These are phyloP conservation scores for Aphelinus certus DNA, from an alignment of 1,140 invertebrate genomes.

Conservation along the genomic window DNA sequence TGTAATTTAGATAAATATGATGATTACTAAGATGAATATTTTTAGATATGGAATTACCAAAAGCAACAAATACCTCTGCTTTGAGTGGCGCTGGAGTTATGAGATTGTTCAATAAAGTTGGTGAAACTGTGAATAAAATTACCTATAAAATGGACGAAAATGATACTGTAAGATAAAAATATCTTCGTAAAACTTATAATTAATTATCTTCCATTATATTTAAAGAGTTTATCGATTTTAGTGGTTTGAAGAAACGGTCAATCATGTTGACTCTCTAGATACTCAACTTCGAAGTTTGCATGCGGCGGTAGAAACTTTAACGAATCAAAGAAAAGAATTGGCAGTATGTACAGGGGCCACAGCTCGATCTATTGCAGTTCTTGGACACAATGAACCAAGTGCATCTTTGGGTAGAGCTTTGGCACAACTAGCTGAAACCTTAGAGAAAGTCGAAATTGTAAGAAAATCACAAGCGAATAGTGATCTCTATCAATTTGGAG, in stretches of 20 bases:
- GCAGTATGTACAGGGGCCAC: slow-evolving; percentile 81
- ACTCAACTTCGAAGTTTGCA: slow-evolving; percentile 89
- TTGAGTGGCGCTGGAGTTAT: slow-evolving; percentile 95
- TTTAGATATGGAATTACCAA: slow-evolving; percentile 89
- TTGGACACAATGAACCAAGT: slow-evolving; percentile 95
- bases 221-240: slow-evolving; percentile 59
- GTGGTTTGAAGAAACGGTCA: slow-evolving; percentile 98
- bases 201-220: slow-evolving; percentile 36
- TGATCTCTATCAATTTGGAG: slow-evolving; percentile 92
- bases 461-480: slow-evolving; percentile 93
- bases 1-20: slow-evolving; percentile 7
- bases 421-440: slow-evolving; percentile 90
- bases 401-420: slow-evolving; percentile 90
- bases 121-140: slow-evolving; percentile 98
- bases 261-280: slow-evolving; percentile 93
- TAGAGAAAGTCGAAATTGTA: slow-evolving; percentile 83
- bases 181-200: slow-evolving; percentile 24
- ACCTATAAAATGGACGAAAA: slow-evolving; percentile 99
- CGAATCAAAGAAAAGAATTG: slow-evolving; percentile 87
- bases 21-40: slow-evolving; percentile 18
- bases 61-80: slow-evolving; percentile 94
- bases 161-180: slow-evolving; percentile 84
- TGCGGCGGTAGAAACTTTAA: slow-evolving; percentile 87
- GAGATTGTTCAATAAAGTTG: slow-evolving; percentile 94
- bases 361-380: slow-evolving; percentile 88